Conservation (phyloP, 2,797 vertebrate genomes). For the Chrosomus eos region DNA sequence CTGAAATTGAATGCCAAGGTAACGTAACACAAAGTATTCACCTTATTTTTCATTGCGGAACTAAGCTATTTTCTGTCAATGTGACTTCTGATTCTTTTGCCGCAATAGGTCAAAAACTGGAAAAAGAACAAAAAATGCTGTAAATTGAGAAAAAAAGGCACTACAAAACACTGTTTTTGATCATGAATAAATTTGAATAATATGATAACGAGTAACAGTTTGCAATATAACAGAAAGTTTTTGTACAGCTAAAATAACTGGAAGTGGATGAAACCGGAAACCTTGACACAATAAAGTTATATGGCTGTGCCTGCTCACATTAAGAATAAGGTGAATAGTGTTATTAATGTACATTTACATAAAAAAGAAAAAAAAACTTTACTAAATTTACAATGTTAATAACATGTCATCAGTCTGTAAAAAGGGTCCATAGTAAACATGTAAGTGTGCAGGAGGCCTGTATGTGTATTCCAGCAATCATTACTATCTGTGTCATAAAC, state of each 20-base stretch:
- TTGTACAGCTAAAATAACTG: too few species aligned
- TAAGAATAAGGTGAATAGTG: background rate
- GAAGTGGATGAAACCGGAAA: background rate
- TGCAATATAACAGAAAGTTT: too few species aligned
- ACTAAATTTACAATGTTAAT: background rate
- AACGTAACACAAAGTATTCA: background rate
- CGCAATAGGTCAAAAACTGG: background rate
- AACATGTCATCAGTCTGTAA: background rate
- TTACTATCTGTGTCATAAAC: background rate
- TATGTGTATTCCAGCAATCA: background rate
- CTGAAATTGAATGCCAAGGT: background rate
- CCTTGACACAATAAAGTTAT: too few species aligned
- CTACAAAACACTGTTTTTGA: background rate
- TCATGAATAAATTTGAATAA: background rate
- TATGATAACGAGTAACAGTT: too few species aligned
- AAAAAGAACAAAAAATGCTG: background rate
- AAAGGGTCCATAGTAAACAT: background rate
- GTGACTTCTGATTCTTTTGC: background rate
- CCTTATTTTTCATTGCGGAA: background rate
- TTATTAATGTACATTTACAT: background rate
- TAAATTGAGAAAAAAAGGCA: background rate
- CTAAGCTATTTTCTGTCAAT: background rate
- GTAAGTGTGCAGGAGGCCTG: background rate
- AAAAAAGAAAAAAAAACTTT: too few species aligned
- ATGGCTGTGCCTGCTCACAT: background rate